A percentile compares a stretch with the other conserved stretches of the same genome.
phyloP scores from a whole-genome alignment of 53 echinoderm and acorn worm genomes.

The Echinometra lucunter region DNA sequence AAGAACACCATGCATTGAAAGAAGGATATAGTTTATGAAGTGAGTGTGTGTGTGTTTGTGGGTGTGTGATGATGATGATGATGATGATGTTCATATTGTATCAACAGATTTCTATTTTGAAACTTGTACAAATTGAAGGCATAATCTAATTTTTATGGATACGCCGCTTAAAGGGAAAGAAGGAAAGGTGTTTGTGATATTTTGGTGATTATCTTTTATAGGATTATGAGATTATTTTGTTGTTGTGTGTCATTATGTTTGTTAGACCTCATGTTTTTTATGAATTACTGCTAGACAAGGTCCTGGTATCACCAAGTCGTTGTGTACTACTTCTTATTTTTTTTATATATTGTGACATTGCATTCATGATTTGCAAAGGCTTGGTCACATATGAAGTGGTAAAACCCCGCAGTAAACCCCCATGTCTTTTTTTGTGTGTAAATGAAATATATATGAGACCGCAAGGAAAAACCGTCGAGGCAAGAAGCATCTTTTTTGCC shows the following conservation, averaged over 20 bases:
- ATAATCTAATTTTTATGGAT: conserved; percentile 26
- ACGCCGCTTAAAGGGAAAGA: not conserved
- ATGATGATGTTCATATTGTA: conserved; percentile 37
- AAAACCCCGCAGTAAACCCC: too few relatives aligned
- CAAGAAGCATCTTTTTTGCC: too few relatives aligned
- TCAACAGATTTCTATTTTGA: conserved; percentile 48
- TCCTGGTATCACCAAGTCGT: not conserved
- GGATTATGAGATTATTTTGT: not conserved
- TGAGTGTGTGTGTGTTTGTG: conserved; percentile 36
- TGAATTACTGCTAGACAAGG: not conserved
- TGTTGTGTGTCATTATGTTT: not conserved
- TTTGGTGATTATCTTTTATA: not conserved
- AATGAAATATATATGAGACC: too few relatives aligned
- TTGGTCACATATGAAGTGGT: too few relatives aligned
- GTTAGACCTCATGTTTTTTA: not conserved
- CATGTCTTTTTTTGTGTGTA: too few relatives aligned
- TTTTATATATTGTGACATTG: too few relatives aligned
- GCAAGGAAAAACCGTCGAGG: too few relatives aligned
- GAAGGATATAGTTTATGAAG: not conserved
- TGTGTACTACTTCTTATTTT: not conserved
- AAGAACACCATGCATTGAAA: not conserved
- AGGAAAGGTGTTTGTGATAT: not conserved
- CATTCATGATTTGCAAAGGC: not conserved
- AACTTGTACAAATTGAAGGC: conserved; percentile 31
- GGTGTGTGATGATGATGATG: too few relatives aligned